These are phyloP conservation scores for Phania funesta DNA, from an alignment of 2,888 invertebrate genomes.

Conservation along the genomic window DNA sequence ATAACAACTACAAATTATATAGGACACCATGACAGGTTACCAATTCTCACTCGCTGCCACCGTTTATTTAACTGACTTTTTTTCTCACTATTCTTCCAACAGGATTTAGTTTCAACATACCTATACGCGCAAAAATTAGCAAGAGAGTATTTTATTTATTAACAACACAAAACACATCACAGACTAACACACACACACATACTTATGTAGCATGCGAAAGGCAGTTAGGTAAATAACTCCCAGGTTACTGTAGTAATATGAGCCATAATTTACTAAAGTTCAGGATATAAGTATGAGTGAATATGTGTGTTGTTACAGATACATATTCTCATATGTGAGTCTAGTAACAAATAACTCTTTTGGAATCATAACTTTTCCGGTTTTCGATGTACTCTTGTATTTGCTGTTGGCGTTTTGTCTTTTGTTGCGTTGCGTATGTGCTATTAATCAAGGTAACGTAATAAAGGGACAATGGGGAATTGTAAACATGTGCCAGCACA, in stretches of 20 bases:
- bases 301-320: not conserved
- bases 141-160: slow-evolving; percentile 34
- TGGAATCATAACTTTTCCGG: slow-evolving; percentile 48
- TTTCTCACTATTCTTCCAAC: slow-evolving; percentile 29
- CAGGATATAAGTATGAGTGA: not conserved
- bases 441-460: slow-evolving; percentile 53
- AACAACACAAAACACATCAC: not conserved
- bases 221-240: slow-evolving; percentile 45
- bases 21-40: slow-evolving; percentile 51
- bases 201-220: not conserved
- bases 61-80: slow-evolving; percentile 32
- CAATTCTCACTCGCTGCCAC: slow-evolving; percentile 35
- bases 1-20: slow-evolving; percentile 31
- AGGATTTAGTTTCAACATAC: slow-evolving; percentile 42
- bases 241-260: slow-evolving; percentile 11
- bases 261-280: slow-evolving; percentile 32
- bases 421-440: slow-evolving; percentile 33
- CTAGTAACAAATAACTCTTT: slow-evolving; percentile 48
- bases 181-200: not conserved
- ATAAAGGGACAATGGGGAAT: slow-evolving; percentile 47
- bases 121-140: too few relatives aligned
- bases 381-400: slow-evolving; percentile 22
- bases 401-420: slow-evolving; percentile 25
- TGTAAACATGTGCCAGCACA: not conserved
- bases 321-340: not conserved